Base-by-base conservation (phyloP, 2,113 vertebrate species). In the Chamaea fasciata region DNA sequence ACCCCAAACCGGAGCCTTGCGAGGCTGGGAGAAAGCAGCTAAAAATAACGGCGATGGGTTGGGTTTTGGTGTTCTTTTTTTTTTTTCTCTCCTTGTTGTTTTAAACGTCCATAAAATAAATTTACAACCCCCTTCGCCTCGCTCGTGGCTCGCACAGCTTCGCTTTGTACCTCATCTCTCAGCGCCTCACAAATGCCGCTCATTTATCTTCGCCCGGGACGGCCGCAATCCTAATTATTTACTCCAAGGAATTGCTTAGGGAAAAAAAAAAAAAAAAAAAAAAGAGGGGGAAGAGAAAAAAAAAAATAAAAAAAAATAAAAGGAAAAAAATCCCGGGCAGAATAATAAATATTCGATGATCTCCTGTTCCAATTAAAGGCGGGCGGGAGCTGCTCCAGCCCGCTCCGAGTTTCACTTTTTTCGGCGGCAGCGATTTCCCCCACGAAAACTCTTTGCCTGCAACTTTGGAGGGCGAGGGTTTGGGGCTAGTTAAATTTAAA, bases 171-270 rank as follows among this genome's bases (percentile, higher is more conserved):
- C 97, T 98, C 98, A 90, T 96, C 98, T 98, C 98, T 98, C 98
- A 98, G 98, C 98, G 98, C 98, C 97, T 99, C 98, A 97, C 98
- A 99, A 98, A 98, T 98, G 98, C 98, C 97, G 97, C 96, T 98
- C 98, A 99, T 99, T 99, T 98, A 98, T 99, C 99, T 99, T 99
- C 98, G 94, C 97, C 85, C 96, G 57, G 97, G 98, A 99, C 98
- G 98, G 98, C 97, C 97, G 97, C 98, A 98, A 98, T 98, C 98
- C 98, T 98, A 98, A 99, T 99, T 98, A 99, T 99, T 99, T 98
- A 98, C 98, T 99, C 98, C 95, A 96, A 98, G 98, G 97, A 96
- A 97, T 98, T 97, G 97, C 85, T 94, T 73, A 5, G 44, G 19
- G 35, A 55, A 95, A 96, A 57, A 57, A 41, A 15, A 57, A 50